Evolutionary conservation across 2,888 invertebrate species (phyloP).

Genomic region (Pollenia angustigena): DNA sequence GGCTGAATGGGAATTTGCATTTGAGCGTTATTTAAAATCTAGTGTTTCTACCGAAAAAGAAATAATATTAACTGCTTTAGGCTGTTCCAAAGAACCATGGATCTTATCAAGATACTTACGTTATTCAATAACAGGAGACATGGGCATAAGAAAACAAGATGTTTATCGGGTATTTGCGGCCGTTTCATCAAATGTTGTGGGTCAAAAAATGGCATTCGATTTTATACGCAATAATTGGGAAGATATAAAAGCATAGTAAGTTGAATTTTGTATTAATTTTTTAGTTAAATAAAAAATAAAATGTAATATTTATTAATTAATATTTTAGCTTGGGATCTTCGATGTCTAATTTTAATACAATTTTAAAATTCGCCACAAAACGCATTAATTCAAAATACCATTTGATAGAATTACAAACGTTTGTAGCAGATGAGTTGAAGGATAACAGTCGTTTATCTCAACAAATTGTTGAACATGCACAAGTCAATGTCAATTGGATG

Average conservation of each 20-base stretch:
- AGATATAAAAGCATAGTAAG: constrained; percentile 89
- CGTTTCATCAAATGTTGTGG: constrained; percentile 90
- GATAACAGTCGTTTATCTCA: constrained; percentile 90
- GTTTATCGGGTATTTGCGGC: constrained; percentile 90
- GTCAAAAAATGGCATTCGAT: constrained; percentile 92
- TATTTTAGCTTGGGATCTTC: constrained; percentile 89
- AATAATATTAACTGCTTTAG: constrained; percentile 90
- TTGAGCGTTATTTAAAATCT: constrained; percentile 90
- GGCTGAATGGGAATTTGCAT: constrained; percentile 95
- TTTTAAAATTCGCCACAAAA: constrained; percentile 90
- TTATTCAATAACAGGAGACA: constrained; percentile 89
- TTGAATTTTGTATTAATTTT: constrained; percentile 77
- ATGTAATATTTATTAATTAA: background rate
- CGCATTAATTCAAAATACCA: constrained; percentile 91
- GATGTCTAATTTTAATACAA: constrained; percentile 88
- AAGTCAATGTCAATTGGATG: constrained; percentile 94
- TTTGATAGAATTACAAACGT: constrained; percentile 90
- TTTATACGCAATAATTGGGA: constrained; percentile 91
- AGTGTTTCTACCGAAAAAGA: constrained; percentile 93
- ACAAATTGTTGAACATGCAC: constrained; percentile 92
- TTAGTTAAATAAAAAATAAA: background rate
- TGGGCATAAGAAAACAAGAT: constrained; percentile 93
- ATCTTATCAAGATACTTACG: constrained; percentile 89
- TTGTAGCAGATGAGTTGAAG: constrained; percentile 87
- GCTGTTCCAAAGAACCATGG: constrained; percentile 93